Conservation (phyloP, 2,888 invertebrate species). For the Lobophora halterata region DNA sequence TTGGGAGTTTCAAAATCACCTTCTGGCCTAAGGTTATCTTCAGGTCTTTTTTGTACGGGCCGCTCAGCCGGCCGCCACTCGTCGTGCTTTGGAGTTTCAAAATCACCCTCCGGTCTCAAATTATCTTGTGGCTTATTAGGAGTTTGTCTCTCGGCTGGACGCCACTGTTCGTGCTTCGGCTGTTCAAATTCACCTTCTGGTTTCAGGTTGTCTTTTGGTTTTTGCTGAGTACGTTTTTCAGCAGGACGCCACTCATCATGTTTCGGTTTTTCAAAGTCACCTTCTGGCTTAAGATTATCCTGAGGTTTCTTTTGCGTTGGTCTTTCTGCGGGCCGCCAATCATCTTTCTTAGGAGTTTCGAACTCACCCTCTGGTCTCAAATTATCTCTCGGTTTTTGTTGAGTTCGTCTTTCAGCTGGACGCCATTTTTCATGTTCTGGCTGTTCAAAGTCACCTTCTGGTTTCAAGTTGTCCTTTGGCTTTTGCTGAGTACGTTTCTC, state of each 20-base stretch:
- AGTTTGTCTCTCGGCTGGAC: slow-evolving; percentile 53
- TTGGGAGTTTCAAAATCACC: slow-evolving; percentile 60
- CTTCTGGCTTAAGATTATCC: slow-evolving; percentile 83
- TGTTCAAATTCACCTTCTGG: slow-evolving; percentile 67
- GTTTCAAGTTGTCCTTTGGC: slow-evolving; percentile 49
- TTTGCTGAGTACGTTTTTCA: slow-evolving; percentile 52
- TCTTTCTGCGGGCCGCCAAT: slow-evolving; percentile 70
- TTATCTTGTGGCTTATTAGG: slow-evolving; percentile 61
- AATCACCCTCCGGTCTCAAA: slow-evolving; percentile 81
- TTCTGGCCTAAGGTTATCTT: slow-evolving; percentile 70
- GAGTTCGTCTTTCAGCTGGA: slow-evolving; percentile 60
- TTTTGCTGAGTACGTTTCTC: slow-evolving; percentile 58
- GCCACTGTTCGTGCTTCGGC: slow-evolving; percentile 46
- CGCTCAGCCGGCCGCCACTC: slow-evolving; percentile 67
- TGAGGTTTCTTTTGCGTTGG: slow-evolving; percentile 45
- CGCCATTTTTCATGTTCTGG: slow-evolving; percentile 63
- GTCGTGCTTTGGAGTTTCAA: slow-evolving; percentile 76
- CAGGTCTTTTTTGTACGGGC: slow-evolving; percentile 51
- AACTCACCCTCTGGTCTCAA: slow-evolving; percentile 63
- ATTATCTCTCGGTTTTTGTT: slow-evolving; percentile 59
- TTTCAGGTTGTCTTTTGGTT: slow-evolving; percentile 47
- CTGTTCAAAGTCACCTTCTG: slow-evolving; percentile 74
- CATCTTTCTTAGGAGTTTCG: slow-evolving; percentile 41
- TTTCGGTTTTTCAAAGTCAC: slow-evolving; percentile 75
- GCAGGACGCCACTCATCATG: slow-evolving; percentile 60